Conservation (phyloP, 2,797 vertebrate species). For the Acanthis flammea region DNA sequence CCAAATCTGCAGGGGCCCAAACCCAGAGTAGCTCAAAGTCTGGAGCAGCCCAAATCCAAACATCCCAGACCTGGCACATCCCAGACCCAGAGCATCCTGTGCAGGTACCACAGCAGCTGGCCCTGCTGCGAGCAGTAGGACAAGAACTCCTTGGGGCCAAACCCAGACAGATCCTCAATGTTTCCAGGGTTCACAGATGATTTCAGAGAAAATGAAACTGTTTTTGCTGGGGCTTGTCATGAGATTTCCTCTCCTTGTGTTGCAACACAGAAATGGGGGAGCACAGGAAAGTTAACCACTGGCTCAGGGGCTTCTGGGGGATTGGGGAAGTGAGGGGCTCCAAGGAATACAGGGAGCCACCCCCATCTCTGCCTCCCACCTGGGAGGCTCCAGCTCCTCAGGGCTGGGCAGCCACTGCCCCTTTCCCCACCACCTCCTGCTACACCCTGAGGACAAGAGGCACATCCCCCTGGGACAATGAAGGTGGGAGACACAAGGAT, state of each 20-base stretch:
- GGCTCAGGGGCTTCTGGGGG: background rate
- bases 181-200: background rate
- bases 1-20: background rate
- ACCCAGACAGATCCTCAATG: background rate
- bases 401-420: background rate
- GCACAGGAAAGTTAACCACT: background rate
- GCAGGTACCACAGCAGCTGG: background rate
- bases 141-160: background rate
- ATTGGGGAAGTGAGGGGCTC: background rate
- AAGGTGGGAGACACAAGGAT: background rate
- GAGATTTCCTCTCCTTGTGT: conserved; percentile 8
- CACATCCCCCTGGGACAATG: accelerated
- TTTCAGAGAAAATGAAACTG: background rate
- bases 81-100: background rate
- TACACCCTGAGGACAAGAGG: background rate
- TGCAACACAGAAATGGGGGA: background rate
- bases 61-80: background rate
- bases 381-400: accelerated
- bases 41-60: background rate
- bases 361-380: background rate
- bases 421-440: background rate
- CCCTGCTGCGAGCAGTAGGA: background rate
- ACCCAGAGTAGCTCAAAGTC: background rate
- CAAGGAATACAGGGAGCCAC: background rate
- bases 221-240: background rate